phyloP scores from a whole-genome alignment of 2,888 invertebrate genomes.

The Actias luna region DNA sequence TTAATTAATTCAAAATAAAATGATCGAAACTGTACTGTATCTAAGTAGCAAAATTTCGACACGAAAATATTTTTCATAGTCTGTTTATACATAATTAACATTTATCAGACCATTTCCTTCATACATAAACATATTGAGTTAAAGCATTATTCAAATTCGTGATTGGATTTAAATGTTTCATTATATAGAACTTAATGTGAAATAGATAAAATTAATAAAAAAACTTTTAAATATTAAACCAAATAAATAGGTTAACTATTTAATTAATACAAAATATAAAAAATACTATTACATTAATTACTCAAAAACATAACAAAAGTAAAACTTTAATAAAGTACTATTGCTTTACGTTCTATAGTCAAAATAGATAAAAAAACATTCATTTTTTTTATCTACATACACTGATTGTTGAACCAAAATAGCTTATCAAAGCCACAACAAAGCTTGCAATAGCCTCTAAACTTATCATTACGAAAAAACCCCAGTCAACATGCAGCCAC shows the following conservation, averaged over 20 bases:
- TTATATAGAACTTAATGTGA: too few species aligned
- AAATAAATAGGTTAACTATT: too few species aligned
- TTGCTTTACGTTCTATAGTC: too few species aligned
- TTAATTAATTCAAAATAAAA: not conserved
- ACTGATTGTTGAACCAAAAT: not conserved
- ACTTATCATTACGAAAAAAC: constrained; percentile 23
- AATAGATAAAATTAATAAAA: too few species aligned
- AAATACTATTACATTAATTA: too few species aligned
- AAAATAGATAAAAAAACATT: too few species aligned
- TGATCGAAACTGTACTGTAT: not conserved
- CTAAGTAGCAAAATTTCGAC: not conserved
- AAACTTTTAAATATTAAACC: too few species aligned
- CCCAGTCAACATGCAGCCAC: constrained; percentile 26
- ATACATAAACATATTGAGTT: not conserved
- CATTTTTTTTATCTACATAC: not conserved
- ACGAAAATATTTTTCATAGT: not conserved
- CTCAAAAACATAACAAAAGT: too few species aligned
- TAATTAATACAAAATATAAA: too few species aligned
- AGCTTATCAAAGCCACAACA: not conserved
- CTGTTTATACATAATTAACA: not conserved
- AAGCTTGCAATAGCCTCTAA: not conserved
- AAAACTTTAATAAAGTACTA: too few species aligned
- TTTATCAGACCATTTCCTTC: not conserved
- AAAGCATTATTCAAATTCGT: too few species aligned
- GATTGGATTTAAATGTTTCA: too few species aligned